Evolutionary conservation across 2,888 invertebrate genomes (phyloP), one percentile per base, ranked within the genome.

Genomic region (Crepidodera aurea): DNA sequence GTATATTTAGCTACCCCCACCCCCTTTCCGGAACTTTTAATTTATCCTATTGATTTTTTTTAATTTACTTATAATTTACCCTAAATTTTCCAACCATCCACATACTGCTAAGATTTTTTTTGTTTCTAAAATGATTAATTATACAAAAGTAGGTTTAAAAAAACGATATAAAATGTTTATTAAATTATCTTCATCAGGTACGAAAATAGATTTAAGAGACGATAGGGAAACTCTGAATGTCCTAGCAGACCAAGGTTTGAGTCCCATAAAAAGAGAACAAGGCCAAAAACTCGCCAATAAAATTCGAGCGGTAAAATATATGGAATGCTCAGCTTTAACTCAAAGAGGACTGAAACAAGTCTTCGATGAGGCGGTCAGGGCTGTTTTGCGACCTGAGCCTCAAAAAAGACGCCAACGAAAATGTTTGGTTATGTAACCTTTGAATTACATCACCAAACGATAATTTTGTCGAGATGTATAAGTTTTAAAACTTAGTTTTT

Each of bases 251-350:
- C 96, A 96, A 84, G 95, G 97, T 62, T 87, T 98, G 78, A 92
- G 96, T 71, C 97, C 98, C 12, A 90, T 99, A 66, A 97, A 97
- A 83, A 86, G 97, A 73, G 98, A 98, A 83, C 98, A 99, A 83
- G 98, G 98, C 62, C 95, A 97, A 81, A 98, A 98, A 82, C 85
- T 99, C 85, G 96, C 98, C 40, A 96, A 97, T 81, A 98, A 98
- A 90, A 94, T 99, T 79, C 89, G 98, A 81, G 98, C 98, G 71
- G 95, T 97, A 60, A 97, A 96, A 85, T 99, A 99, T 81, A 94
- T 99, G 91, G 99, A 99, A 85, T 99, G 99, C 83, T 98, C 98
- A 57, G 99, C 99, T 64, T 85, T 99, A 71, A 99, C 99, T 73
- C 99, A 99, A 83, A 89, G 98, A 78, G 98, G 98, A 67, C 87